Base-by-base conservation (phyloP, 2,113 vertebrate species). In the Ibidorhyncha struthersii region DNA sequence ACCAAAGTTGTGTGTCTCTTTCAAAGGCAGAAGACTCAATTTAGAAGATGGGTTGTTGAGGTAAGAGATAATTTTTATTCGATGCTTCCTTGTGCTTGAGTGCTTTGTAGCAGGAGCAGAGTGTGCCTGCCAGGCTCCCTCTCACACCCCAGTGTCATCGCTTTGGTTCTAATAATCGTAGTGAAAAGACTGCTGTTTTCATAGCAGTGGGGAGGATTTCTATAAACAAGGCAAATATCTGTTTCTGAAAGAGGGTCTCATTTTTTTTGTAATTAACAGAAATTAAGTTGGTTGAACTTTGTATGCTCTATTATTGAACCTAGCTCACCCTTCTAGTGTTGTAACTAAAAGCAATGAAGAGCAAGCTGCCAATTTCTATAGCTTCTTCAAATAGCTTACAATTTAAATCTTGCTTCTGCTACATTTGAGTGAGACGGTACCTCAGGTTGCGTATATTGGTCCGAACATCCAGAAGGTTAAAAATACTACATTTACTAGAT, bases 341-440 rank as follows among this genome's bases (percentile, higher is more conserved):
- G 9, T 78, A 76, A 56, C 63, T 81, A 38, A 74, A 59, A 70
- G 62, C 59, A 88, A 56, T 47, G 85, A 91, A 49, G 23, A 88
- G 32, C 32, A n/a, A 71, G 62, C 47, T 91, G 62, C 47, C 32
- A 41, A 40, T 58, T 89, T 25, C 26, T 82, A 16, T 17, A 82
- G 83, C 43, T 79, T 71, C 84, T 86, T 96, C 58, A 66, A 3
- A 62, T n/a, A 85, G 56, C 41, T 96, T 95, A 66, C 38, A 52
- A 8, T 62, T 85, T 79, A 81, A 87, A 52, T 84, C 91, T 49
- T 67, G 45, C 47, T 89, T 87, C 53, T 92, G 53, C 83, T 71
- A 4, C 74, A 45, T 73, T 72, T 83, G 69, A 77, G 65, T 69
- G 65, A 93, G 84, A 52, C 3, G 1, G 9, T 58, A 52, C 38